phyloP scores from a whole-genome alignment of 2,888 invertebrate genomes.

The Disparrhopalites patrizii region DNA sequence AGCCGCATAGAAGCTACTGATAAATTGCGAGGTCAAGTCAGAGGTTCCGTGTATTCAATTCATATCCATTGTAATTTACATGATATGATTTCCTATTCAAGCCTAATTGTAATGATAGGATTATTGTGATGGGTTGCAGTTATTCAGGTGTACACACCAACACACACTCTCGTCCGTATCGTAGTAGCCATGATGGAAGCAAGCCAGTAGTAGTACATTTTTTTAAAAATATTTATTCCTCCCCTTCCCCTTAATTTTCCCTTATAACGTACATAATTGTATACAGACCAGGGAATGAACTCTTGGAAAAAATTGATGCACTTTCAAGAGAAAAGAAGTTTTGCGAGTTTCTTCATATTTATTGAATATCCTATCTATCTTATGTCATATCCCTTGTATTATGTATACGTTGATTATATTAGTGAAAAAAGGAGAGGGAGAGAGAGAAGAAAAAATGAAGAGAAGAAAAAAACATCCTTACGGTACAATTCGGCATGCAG shows the following conservation, averaged over 20 bases:
- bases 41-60: slow-evolving; percentile 17
- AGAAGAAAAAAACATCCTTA: too few species aligned
- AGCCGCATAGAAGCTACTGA: too few species aligned
- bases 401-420: slow-evolving; percentile 3
- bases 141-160: neutral
- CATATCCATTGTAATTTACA: slow-evolving; percentile 23
- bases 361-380: slow-evolving; percentile 20
- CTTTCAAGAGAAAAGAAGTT: slow-evolving; percentile 26
- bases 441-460: too few species aligned
- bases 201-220: too few species aligned
- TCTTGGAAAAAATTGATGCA: slow-evolving; percentile 15
- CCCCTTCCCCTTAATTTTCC: too few species aligned
- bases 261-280: too few species aligned
- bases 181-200: too few species aligned
- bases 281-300: slow-evolving; percentile 28
- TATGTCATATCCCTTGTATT: slow-evolving; percentile 19
- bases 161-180: too few species aligned
- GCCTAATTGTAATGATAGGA: slow-evolving; percentile 23
- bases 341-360: slow-evolving; percentile 20
- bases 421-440: too few species aligned
- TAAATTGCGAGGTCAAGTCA: slow-evolving; percentile 16
- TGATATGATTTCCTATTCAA: slow-evolving; percentile 19
- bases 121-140: neutral
- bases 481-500: slow-evolving; percentile 8
- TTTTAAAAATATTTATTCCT: too few species aligned